Evolutionary conservation across 2,888 invertebrate species (phyloP).

Genomic region (Phoenoteleia sp.): DNA sequence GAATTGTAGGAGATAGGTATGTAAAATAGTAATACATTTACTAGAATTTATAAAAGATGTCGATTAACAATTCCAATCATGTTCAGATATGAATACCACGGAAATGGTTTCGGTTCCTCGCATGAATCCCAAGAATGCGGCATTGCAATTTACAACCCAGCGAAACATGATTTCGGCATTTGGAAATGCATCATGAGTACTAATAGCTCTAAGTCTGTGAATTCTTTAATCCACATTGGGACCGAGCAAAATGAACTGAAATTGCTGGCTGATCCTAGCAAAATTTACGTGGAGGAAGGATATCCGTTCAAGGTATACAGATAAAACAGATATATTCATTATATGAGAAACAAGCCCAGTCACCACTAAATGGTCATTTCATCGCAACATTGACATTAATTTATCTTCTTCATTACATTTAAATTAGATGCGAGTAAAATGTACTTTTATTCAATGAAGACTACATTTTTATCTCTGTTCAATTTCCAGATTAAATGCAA

Average conservation of each 20-base stretch:
- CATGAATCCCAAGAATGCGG: slow-evolving; percentile 70
- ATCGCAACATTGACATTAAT: too few relatives aligned
- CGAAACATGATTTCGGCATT: slow-evolving; percentile 73
- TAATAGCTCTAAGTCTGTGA: neutral
- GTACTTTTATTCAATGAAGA: too few relatives aligned
- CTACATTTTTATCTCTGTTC: too few relatives aligned
- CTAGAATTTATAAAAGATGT: neutral
- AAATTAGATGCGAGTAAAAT: too few relatives aligned
- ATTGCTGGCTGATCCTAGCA: neutral
- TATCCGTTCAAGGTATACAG: slow-evolving; percentile 76
- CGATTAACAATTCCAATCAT: neutral
- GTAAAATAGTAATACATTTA: slow-evolving; percentile 20
- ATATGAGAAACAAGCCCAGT: neutral
- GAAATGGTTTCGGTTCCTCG: slow-evolving; percentile 63
- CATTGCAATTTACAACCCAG: slow-evolving; percentile 73
- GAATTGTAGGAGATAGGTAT: slow-evolving; percentile 77
- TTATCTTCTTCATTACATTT: too few relatives aligned
- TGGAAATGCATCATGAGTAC: slow-evolving; percentile 77
- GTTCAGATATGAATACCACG: slow-evolving; percentile 78
- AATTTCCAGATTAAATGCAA: slow-evolving; percentile 77
- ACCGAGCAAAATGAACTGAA: neutral
- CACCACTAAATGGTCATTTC: too few relatives aligned
- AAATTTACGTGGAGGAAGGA: slow-evolving; percentile 75
- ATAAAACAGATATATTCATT: too few relatives aligned
- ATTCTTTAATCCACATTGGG: slow-evolving; percentile 5